phyloP scores from a whole-genome alignment of 1,140 invertebrate species.

The Cepaea nemoralis region DNA sequence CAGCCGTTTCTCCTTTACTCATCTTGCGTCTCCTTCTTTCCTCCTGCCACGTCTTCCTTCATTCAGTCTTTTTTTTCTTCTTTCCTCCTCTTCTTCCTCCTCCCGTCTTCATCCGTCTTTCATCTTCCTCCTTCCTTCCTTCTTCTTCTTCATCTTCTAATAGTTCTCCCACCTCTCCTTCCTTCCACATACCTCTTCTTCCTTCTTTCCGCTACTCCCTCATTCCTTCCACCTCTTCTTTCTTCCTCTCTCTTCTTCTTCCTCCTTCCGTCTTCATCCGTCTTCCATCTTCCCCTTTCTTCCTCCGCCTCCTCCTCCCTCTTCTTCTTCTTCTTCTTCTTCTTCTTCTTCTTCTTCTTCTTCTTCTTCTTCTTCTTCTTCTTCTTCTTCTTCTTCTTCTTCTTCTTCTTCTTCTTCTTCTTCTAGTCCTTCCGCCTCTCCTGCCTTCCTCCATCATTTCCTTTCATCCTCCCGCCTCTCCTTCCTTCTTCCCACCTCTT shows the following conservation, averaged over 20 bases:
- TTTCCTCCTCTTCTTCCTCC: neutral
- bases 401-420: neutral
- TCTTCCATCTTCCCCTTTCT: constrained; percentile 6
- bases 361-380: constrained; percentile 11
- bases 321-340: constrained; percentile 12
- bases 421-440: neutral
- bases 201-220: too few relatives aligned
- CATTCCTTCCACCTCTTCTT: neutral
- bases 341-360: constrained; percentile 14
- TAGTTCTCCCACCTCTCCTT: neutral
- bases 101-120: neutral
- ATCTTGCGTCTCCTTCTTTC: neutral
- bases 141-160: neutral
- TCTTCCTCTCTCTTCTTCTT: constrained; percentile 16
- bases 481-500: neutral
- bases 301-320: neutral
- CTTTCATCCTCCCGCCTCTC: too few relatives aligned
- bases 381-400: constrained; percentile 24
- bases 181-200: neutral
- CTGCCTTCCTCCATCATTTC: neutral
- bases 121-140: neutral
- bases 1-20: neutral
- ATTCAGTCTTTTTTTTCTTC: constrained; percentile 12
- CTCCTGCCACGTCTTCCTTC: neutral
- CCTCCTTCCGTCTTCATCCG: constrained; percentile 10